Percentiles rank a stretch among this genome's conserved stretches.
Evolutionary conservation across 2,888 invertebrate species (phyloP).

Genomic region (Polyommatus icarus): DNA sequence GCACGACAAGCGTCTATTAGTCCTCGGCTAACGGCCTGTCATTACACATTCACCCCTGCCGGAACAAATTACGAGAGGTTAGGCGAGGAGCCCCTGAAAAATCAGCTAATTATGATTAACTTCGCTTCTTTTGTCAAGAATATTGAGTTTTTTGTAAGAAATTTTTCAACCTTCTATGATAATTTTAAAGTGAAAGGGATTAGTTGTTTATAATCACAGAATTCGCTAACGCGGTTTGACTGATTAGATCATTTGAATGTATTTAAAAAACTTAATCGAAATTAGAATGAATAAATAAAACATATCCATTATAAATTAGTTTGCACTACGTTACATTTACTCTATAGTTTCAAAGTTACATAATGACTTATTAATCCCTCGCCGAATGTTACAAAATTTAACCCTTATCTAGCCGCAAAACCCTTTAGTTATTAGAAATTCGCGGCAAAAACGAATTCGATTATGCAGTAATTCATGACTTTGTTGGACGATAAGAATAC

Average conservation of each 20-base stretch:
- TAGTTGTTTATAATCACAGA: not conserved
- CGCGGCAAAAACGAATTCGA: conserved; percentile 19
- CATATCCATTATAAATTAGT: not conserved
- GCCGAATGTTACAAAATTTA: not conserved
- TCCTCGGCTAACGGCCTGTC: conserved; percentile 51
- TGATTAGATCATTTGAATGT: not conserved
- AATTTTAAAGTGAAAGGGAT: not conserved
- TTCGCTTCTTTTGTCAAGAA: not conserved
- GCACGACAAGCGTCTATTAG: conserved; percentile 65
- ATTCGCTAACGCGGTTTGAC: not conserved
- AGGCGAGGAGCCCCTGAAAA: conserved; percentile 43
- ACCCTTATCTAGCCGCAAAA: conserved; percentile 6
- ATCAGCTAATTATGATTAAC: conserved; percentile 18
- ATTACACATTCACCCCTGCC: conserved; percentile 54
- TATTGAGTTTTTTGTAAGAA: not conserved
- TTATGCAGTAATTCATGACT: conserved; percentile 23
- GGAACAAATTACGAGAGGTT: conserved; percentile 53
- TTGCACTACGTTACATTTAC: not conserved
- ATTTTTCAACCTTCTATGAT: not conserved
- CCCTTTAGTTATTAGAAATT: not conserved
- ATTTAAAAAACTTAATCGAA: not conserved
- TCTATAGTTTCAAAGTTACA: not conserved
- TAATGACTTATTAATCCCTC: not conserved
- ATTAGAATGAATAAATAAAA: not conserved
- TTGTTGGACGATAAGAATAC: conserved; percentile 24